Evolutionary conservation across 2,113 vertebrate species (phyloP).

Genomic region (Carassius auratus): DNA sequence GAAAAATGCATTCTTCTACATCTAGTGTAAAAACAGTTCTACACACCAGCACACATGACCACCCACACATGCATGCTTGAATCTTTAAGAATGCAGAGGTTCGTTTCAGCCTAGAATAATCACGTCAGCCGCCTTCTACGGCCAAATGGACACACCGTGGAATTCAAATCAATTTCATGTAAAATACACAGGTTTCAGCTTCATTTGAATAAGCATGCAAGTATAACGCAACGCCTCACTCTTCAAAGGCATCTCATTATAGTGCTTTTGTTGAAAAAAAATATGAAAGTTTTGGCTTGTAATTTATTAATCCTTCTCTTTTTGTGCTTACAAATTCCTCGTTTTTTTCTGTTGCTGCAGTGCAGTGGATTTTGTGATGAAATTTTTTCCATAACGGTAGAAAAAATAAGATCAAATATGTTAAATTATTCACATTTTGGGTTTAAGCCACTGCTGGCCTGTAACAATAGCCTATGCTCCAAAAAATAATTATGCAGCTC

Average conservation of each 20-base stretch:
- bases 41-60: constrained; percentile 24
- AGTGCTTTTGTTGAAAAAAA: background rate
- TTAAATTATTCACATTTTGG: constrained; percentile 7
- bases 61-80: background rate
- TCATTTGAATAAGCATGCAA: background rate
- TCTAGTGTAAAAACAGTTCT: background rate
- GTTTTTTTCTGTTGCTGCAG: background rate
- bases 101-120: constrained; percentile 8
- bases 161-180: constrained; percentile 12
- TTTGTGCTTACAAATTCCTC: background rate
- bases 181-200: constrained; percentile 11
- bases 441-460: background rate
- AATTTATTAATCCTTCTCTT: background rate
- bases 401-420: background rate
- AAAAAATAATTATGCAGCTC: background rate
- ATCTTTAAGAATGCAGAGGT: background rate
- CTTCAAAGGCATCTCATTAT: constrained; percentile 1
- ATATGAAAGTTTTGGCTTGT: background rate
- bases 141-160: background rate
- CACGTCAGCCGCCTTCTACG: background rate
- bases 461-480: background rate
- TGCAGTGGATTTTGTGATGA: background rate
- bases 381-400: background rate
- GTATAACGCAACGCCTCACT: background rate
- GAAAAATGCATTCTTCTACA: background rate